phyloP scores from a whole-genome alignment of 2,113 vertebrate species.

The Gnathonemus longibarbis region DNA sequence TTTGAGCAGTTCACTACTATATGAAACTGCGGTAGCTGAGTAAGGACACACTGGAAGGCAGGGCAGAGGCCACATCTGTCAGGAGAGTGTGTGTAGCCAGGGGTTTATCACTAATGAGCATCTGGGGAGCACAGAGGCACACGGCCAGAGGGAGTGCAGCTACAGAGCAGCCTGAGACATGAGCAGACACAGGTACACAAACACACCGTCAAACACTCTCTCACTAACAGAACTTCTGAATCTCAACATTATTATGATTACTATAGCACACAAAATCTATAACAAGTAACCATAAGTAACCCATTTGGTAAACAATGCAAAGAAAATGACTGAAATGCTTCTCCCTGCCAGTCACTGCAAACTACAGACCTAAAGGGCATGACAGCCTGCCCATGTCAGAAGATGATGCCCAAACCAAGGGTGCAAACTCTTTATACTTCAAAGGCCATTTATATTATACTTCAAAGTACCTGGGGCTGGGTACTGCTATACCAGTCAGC shows the following conservation, averaged over 20 bases:
- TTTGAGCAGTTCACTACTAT: not conserved
- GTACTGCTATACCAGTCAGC: not conserved
- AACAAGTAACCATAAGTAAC: not conserved
- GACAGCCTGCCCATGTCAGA: not conserved
- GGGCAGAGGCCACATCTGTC: not conserved
- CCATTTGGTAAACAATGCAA: not conserved
- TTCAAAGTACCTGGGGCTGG: not conserved
- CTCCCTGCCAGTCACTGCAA: not conserved
- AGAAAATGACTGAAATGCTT: not conserved
- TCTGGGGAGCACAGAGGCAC: constrained; percentile 21
- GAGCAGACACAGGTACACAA: not conserved
- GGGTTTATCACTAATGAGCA: not conserved
- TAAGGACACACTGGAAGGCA: not conserved
- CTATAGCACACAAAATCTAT: not conserved
- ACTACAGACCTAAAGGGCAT: not conserved
- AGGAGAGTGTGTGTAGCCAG: not conserved
- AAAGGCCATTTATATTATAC: not conserved
- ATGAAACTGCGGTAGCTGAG: not conserved
- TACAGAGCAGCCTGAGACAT: not conserved
- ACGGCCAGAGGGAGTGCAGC: not conserved
- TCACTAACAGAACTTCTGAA: not conserved
- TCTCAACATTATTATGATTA: not conserved
- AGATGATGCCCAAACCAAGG: not conserved
- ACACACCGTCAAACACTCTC: not conserved
- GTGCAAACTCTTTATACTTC: not conserved